Evolutionary conservation across 2,888 invertebrate genomes (phyloP).

Genomic region (Seira sanloemensis): DNA sequence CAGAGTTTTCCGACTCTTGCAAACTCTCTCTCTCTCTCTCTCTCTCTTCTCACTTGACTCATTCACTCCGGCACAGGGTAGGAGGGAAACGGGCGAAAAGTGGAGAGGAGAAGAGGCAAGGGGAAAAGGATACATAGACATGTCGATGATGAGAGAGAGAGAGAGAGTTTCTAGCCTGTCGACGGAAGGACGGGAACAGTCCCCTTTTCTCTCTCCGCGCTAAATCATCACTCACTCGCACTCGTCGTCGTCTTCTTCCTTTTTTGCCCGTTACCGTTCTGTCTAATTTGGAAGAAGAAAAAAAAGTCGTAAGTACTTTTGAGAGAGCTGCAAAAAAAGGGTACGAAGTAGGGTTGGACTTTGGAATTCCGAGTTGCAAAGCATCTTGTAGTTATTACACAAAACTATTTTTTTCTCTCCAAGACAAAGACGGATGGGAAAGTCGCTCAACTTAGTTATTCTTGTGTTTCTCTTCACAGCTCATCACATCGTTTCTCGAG

Average conservation of each 20-base stretch:
- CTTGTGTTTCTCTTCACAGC: not conserved
- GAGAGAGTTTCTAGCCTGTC: no score
- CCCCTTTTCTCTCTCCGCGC: constrained; percentile 27
- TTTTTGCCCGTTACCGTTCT: not conserved
- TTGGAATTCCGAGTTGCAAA: no score
- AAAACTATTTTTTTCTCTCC: not conserved
- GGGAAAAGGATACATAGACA: constrained; percentile 45
- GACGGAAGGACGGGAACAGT: constrained; percentile 54
- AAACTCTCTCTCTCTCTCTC: not conserved
- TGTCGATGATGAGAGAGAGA: constrained; percentile 13
- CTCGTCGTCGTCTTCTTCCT: not conserved
- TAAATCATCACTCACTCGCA: constrained; percentile 27
- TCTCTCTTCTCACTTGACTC: not conserved
- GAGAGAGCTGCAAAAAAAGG: not conserved
- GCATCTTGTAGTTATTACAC: no score
- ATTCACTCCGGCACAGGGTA: constrained; percentile 3
- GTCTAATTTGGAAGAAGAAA: not conserved
- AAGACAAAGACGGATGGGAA: constrained; percentile 10
- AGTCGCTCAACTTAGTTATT: not conserved
- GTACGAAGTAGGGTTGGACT: not conserved
- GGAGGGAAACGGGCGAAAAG: not conserved
- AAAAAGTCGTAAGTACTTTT: no score
- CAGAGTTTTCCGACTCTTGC: not conserved
- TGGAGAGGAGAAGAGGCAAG: not conserved
- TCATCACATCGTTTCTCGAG: not conserved